These are phyloP conservation scores for Styela clava DNA, from an alignment of 23 tunicate species.

Conservation along the genomic window DNA sequence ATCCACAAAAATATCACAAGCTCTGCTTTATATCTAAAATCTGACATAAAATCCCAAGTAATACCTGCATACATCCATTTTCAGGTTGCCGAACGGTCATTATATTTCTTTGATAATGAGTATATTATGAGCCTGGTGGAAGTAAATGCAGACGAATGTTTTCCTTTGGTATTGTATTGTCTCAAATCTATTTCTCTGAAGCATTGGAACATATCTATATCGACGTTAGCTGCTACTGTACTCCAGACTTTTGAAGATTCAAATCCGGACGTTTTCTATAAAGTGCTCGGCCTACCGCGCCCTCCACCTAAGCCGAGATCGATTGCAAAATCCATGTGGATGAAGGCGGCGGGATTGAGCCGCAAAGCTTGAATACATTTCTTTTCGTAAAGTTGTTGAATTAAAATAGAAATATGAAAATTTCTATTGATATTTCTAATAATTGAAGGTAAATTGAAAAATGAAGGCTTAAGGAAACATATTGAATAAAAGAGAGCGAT, in stretches of 20 bases:
- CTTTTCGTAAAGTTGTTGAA: too few species aligned
- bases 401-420: too few species aligned
- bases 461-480: too few species aligned
- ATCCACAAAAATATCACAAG: too few species aligned
- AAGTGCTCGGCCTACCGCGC: not conserved
- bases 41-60: too few species aligned
- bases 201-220: slow-evolving; percentile 61
- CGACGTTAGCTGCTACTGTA: slow-evolving; percentile 41
- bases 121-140: slow-evolving; percentile 71
- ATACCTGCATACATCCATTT: too few species aligned
- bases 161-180: slow-evolving; percentile 50
- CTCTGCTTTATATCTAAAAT: too few species aligned
- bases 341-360: not conserved
- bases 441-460: too few species aligned
- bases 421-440: too few species aligned
- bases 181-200: slow-evolving; percentile 34
- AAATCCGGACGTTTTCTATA: not conserved
- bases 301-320: not conserved
- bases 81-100: slow-evolving; percentile 44
- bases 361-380: too few species aligned
- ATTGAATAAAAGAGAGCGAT: too few species aligned
- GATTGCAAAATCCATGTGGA: not conserved
- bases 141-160: slow-evolving; percentile 31
- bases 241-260: slow-evolving; percentile 57
- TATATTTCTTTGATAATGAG: slow-evolving; percentile 90